A percentile compares a stretch with the other conserved stretches of the same genome.
Conservation (phyloP, 1,140 invertebrate species). For the Ceratoteleas bidentatus region DNA sequence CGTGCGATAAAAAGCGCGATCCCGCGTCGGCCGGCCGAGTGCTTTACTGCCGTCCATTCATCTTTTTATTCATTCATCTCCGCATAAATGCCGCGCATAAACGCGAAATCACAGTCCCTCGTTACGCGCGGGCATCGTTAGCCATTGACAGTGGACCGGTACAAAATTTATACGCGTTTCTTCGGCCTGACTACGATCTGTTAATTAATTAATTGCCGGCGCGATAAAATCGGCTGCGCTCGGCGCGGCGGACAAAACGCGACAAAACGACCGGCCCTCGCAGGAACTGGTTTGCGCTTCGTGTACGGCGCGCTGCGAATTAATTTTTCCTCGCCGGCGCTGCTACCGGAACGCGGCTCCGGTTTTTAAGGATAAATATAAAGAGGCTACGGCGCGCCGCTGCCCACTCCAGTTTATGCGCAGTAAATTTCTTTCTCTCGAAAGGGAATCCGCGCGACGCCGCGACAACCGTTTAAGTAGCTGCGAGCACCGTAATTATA, state of each 20-base stretch:
- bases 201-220: constrained; percentile 68
- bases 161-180: constrained; percentile 58
- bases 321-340: constrained; percentile 57
- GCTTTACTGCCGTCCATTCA: constrained; percentile 32
- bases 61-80: constrained; percentile 45
- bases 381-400: constrained; percentile 15
- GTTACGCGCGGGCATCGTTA: constrained; percentile 37
- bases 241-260: constrained; percentile 31
- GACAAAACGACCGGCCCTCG: constrained; percentile 37
- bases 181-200: constrained; percentile 56
- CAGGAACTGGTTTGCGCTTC: constrained; percentile 63
- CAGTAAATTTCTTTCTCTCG: constrained; percentile 55
- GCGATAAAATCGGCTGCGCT: constrained; percentile 57
- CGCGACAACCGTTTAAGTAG: constrained; percentile 28
- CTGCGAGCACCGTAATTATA: constrained; percentile 50
- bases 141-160: constrained; percentile 38
- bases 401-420: constrained; percentile 21
- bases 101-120: constrained; percentile 32
- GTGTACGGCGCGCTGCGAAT: constrained; percentile 42
- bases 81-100: constrained; percentile 22
- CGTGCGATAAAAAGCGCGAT: constrained; percentile 2
- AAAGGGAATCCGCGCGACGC: constrained; percentile 27
- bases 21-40: background rate
- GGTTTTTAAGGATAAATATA: constrained; percentile 59
- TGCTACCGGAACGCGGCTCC: constrained; percentile 54